Evolutionary conservation across 2,888 invertebrate species (phyloP).

Genomic region (Mellilla xanthometata): DNA sequence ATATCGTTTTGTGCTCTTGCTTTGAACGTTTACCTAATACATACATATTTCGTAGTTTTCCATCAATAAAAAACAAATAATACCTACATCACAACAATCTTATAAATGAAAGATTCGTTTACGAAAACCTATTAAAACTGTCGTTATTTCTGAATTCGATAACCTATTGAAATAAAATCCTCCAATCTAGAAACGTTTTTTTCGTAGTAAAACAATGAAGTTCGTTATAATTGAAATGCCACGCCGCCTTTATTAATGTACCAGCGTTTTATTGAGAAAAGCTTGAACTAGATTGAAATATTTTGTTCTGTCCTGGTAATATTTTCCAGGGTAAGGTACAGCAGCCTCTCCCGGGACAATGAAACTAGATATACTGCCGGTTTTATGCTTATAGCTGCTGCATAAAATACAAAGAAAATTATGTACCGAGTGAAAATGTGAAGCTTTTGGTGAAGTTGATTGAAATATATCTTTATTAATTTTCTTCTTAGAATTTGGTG

Average conservation of each 20-base stretch:
- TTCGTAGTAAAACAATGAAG: conserved; percentile 5
- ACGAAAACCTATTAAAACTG: no score
- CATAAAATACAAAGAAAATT: conserved; percentile 17
- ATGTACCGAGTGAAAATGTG: conserved; percentile 3
- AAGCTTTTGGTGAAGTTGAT: neutral
- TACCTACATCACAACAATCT: no score
- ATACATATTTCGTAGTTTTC: no score
- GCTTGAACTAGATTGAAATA: conserved; percentile 13
- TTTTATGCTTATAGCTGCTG: conserved; percentile 20
- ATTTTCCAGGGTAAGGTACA: neutral
- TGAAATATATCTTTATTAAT: no score
- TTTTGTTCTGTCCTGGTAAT: conserved; percentile 12
- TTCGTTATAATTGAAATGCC: conserved; percentile 8
- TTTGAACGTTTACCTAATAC: no score
- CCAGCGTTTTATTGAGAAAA: conserved; percentile 6
- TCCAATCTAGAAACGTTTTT: neutral
- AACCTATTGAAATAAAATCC: neutral
- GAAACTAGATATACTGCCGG: conserved; percentile 12
- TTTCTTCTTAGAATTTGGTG: no score
- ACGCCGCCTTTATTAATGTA: conserved; percentile 11
- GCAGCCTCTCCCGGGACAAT: conserved; percentile 9
- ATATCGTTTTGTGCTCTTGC: no score
- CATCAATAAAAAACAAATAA: no score
- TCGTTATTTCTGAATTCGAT: no score
- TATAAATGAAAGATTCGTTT: no score